A percentile compares a stretch with the other conserved stretches of the same genome.
These are phyloP conservation scores for Zootermopsis nevadensis DNA, from an alignment of 2,888 invertebrate genomes.

Conservation along the genomic window DNA sequence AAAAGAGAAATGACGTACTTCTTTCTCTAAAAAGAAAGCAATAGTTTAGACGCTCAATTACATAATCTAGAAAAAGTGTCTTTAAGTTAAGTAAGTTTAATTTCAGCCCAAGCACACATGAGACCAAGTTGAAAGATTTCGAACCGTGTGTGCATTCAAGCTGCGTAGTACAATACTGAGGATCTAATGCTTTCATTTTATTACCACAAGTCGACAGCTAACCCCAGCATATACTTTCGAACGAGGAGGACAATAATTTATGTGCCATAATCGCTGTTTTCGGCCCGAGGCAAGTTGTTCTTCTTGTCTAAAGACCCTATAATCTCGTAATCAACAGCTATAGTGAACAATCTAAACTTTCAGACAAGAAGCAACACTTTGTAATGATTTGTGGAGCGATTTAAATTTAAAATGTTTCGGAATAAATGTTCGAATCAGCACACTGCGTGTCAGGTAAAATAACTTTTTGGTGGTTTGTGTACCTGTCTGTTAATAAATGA, in stretches of 20 bases:
- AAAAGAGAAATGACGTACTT: no score
- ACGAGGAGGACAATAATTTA: conserved; percentile 21
- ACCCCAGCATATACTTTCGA: neutral
- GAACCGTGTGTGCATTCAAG: no score
- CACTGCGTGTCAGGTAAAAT: conserved; percentile 1
- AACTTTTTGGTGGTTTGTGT: conserved; percentile 22
- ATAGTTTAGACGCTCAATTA: no score
- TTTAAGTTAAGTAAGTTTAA: no score
- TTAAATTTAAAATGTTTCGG: conserved; percentile 6
- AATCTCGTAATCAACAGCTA: conserved; percentile 38
- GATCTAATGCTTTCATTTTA: conserved; percentile 17
- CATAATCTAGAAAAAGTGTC: no score
- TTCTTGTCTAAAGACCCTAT: conserved; percentile 20
- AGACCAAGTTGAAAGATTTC: no score
- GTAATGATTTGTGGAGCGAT: conserved; percentile 26
- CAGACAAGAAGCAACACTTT: conserved; percentile 21
- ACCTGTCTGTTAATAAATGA: conserved; percentile 34
- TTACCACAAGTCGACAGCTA: conserved; percentile 11
- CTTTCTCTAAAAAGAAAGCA: no score
- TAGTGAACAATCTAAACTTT: no score
- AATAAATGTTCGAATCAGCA: conserved; percentile 28
- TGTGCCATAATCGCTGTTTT: conserved; percentile 32
- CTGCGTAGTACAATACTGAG: neutral
- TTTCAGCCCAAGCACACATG: no score
- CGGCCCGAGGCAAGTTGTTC: conserved; percentile 14